phyloP scores from a whole-genome alignment of 2,888 invertebrate species.

The Zaprionus obscuricornis region DNA sequence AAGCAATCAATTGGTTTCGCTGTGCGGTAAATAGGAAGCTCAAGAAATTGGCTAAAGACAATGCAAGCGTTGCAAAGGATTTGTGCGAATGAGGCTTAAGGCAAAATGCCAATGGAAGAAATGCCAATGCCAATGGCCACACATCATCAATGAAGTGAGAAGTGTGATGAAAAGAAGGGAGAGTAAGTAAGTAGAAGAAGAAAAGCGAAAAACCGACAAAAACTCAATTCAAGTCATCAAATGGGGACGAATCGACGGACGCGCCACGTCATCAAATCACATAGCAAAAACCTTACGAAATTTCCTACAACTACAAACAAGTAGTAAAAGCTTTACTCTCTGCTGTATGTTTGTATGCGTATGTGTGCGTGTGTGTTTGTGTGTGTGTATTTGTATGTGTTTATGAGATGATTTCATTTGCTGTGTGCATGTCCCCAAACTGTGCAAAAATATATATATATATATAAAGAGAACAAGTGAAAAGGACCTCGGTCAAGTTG shows the following conservation, averaged over 20 bases:
- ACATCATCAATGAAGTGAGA: slow-evolving; percentile 47
- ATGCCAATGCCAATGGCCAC: slow-evolving; percentile 46
- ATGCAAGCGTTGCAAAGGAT: slow-evolving; percentile 57
- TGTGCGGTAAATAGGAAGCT: slow-evolving; percentile 47
- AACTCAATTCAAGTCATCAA: slow-evolving; percentile 48
- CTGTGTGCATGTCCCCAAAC: slow-evolving; percentile 46
- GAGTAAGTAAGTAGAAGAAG: too few relatives aligned
- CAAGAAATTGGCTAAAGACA: slow-evolving; percentile 49
- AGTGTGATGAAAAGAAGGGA: too few relatives aligned
- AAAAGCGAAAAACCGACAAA: too few relatives aligned
- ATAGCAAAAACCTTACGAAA: slow-evolving; percentile 66
- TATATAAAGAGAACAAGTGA: slow-evolving; percentile 10
- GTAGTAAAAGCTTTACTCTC: slow-evolving; percentile 59
- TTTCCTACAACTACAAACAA: slow-evolving; percentile 62
- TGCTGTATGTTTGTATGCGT: background rate
- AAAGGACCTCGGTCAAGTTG: background rate
- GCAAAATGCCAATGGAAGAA: too few relatives aligned
- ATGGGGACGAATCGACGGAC: slow-evolving; percentile 27
- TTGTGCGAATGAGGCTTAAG: slow-evolving; percentile 51
- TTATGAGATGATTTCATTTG: slow-evolving; percentile 70
- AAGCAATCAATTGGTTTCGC: slow-evolving; percentile 49
- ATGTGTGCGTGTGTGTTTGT: slow-evolving; percentile 14
- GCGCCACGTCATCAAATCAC: slow-evolving; percentile 71
- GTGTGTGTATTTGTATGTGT: slow-evolving; percentile 37
- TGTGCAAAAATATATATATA: too few relatives aligned